A percentile compares a stretch with the other conserved stretches of the same genome.
Conservation (phyloP, 1,140 invertebrate genomes). For the Agrilus planipennis region DNA sequence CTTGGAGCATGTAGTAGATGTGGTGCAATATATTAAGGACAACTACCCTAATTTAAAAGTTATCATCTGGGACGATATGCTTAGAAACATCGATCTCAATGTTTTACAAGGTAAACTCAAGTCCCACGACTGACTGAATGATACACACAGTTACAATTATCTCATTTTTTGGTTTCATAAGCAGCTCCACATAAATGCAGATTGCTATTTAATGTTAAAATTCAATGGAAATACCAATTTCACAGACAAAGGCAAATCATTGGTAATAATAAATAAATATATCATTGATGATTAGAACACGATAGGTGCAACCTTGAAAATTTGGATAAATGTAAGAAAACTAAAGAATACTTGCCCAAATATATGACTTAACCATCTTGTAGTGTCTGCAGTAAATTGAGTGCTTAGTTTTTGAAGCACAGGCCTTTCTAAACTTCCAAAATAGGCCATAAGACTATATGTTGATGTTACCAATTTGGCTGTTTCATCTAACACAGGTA, state of each 20-base stretch:
- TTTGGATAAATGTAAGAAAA: not conserved
- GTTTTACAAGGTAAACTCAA: slow-evolving; percentile 25
- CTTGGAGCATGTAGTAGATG: slow-evolving; percentile 52
- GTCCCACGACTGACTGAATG: no score
- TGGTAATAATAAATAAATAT: no score
- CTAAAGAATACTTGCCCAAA: slow-evolving; percentile 50
- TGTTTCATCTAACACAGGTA: slow-evolving; percentile 44
- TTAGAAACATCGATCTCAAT: slow-evolving; percentile 47
- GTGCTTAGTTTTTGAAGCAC: slow-evolving; percentile 58
- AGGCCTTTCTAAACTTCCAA: slow-evolving; percentile 53
- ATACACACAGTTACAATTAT: no score
- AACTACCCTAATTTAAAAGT: slow-evolving; percentile 53
- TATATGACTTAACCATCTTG: slow-evolving; percentile 65
- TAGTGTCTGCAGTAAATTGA: slow-evolving; percentile 61
- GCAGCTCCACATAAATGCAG: no score
- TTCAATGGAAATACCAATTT: no score
- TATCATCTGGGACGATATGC: slow-evolving; percentile 93
- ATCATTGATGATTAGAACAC: no score
- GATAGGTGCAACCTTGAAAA: no score
- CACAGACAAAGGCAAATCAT: no score
- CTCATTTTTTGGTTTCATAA: no score
- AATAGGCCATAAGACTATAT: slow-evolving; percentile 63
- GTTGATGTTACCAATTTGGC: slow-evolving; percentile 56
- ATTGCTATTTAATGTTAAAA: no score
- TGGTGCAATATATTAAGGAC: slow-evolving; percentile 50